Evolutionary conservation across 2,888 invertebrate species (phyloP), one percentile per base, ranked within the genome.

Genomic region (Altica lythri): DNA sequence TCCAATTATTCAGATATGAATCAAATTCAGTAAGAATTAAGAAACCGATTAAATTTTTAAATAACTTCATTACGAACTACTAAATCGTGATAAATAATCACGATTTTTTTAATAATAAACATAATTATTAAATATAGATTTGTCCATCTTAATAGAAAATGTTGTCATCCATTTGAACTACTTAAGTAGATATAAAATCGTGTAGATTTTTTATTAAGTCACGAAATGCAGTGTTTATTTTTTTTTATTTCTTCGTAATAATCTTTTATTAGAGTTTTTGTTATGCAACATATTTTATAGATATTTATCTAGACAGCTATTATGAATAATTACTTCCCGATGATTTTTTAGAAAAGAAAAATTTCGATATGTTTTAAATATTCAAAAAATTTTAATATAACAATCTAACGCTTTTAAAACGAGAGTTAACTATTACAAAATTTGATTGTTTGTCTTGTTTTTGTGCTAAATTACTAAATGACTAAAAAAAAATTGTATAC

Each of bases 101-200:
- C n/a, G n/a, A n/a, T n/a, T n/a, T n/a, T n/a, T n/a, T n/a, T n/a
- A n/a, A n/a, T n/a, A n/a, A n/a, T n/a, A n/a, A n/a, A n/a, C n/a
- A n/a, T n/a, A n/a, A n/a, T n/a, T n/a, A n/a, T n/a, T n/a, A n/a
- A n/a, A n/a, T n/a, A n/a, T n/a, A n/a, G n/a, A n/a, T n/a, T n/a
- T n/a, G n/a, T n/a, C n/a, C n/a, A n/a, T n/a, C n/a, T n/a, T n/a
- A n/a, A n/a, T n/a, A n/a, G n/a, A n/a, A n/a, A n/a, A n/a, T n/a
- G n/a, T n/a, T n/a, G n/a, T 29, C 29, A 29, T 29, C 29, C n/a
- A 9, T 29, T 29, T n/a, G 29, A 29, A n/a, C 29, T 29, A 29
- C 29, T 29, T 29, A n/a, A 6, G 29, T 2, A n/a, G n/a, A n/a
- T 29, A 9, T 29, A 29, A 29, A 29, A 29, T 9, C 9, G 6